Conservation (phyloP, 2,888 invertebrate species). For the Andricus quercusramuli region DNA sequence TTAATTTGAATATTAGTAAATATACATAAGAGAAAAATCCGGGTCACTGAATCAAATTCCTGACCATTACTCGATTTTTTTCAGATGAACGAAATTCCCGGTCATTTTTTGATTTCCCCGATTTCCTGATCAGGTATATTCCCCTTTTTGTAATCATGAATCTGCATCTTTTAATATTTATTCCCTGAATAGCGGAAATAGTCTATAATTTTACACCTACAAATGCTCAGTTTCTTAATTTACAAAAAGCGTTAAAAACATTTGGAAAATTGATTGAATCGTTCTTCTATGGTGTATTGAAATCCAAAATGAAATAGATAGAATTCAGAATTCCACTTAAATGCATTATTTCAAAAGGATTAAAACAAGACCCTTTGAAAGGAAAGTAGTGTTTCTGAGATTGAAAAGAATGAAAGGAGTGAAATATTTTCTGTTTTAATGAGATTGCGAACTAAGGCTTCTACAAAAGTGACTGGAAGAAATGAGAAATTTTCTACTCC, state of each 20-base stretch:
- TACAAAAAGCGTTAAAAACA: not conserved
- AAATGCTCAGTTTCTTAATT: too few species aligned
- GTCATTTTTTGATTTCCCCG: too few species aligned
- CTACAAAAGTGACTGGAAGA: conserved; percentile 4
- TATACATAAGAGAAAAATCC: too few species aligned
- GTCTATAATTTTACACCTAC: too few species aligned
- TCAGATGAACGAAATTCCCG: too few species aligned
- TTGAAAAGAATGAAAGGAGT: not conserved
- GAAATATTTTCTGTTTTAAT: conserved; percentile 6
- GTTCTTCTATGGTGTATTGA: not conserved
- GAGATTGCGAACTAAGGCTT: conserved; percentile 22
- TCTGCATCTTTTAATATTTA: too few species aligned
- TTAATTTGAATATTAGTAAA: too few species aligned
- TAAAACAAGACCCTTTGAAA: not conserved
- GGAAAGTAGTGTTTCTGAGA: not conserved
- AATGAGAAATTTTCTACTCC: not conserved
- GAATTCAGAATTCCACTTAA: not conserved
- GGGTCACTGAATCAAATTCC: too few species aligned
- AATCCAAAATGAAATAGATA: not conserved
- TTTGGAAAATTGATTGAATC: not conserved
- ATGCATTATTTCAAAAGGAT: not conserved
- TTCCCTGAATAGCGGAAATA: too few species aligned
- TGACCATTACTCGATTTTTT: too few species aligned
- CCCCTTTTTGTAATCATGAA: too few species aligned
- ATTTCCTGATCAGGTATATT: too few species aligned